Conservation (phyloP, 1,140 invertebrate species). For the Drosophila quadrilineata region DNA sequence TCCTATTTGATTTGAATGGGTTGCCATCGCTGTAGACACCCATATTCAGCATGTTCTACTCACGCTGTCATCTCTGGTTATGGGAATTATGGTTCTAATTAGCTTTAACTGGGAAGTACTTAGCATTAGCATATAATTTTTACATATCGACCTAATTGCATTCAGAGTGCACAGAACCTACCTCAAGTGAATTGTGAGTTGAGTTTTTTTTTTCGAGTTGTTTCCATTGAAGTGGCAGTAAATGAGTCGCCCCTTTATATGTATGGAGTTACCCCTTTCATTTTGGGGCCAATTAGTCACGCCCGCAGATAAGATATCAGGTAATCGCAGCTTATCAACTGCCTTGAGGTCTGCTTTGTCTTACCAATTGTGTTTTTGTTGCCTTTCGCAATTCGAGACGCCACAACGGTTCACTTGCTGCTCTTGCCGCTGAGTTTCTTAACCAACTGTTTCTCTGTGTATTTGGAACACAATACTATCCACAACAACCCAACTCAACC, state of each 20-base stretch:
- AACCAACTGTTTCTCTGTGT: conserved; percentile 58
- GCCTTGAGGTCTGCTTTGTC: conserved; percentile 27
- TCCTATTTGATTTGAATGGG: too few relatives aligned
- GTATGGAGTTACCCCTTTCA: conserved; percentile 48
- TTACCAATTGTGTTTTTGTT: conserved; percentile 22
- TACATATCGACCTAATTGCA: neutral
- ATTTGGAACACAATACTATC: conserved; percentile 38
- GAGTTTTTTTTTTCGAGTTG: conserved; percentile 5
- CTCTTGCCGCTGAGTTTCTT: conserved; percentile 62
- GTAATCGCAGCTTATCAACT: conserved; percentile 69
- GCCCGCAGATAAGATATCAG: conserved; percentile 64
- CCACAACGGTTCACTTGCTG: conserved; percentile 3
- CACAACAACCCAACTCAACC: too few relatives aligned
- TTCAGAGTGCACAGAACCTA: conserved; percentile 42
- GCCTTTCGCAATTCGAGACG: conserved; percentile 49
- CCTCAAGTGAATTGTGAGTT: conserved; percentile 47
- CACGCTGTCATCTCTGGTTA: neutral
- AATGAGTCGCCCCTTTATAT: conserved; percentile 39
- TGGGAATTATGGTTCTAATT: neutral
- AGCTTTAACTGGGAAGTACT: neutral
- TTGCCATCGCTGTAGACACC: too few relatives aligned
- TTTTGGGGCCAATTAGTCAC: conserved; percentile 72
- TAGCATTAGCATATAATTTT: conserved; percentile 20
- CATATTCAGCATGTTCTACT: too few relatives aligned
- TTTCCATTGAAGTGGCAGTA: neutral